These are phyloP conservation scores for Pelusios castaneus DNA, from an alignment of 2,113 vertebrate species.

Conservation along the genomic window DNA sequence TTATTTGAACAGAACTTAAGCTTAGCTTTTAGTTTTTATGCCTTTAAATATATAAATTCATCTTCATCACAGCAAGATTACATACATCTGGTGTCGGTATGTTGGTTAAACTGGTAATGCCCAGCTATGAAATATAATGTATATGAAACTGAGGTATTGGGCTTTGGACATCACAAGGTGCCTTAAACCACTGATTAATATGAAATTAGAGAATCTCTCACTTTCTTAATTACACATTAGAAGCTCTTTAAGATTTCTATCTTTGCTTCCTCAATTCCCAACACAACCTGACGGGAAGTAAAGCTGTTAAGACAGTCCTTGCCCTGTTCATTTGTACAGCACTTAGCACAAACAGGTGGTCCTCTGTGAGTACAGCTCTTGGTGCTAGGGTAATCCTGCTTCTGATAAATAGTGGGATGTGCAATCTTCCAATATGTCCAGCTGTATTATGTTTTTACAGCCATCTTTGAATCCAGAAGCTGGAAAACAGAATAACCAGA, in stretches of 20 bases:
- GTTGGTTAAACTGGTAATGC: neutral
- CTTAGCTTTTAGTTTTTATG: neutral
- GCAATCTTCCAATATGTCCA: fast-evolving
- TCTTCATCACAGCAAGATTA: neutral
- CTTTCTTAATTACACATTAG: neutral
- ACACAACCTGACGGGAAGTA: neutral
- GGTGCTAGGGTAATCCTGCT: neutral
- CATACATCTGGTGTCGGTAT: neutral
- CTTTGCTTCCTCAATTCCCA: neutral
- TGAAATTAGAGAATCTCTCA: neutral
- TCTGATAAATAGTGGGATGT: neutral
- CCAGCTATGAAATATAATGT: neutral
- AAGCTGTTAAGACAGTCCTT: neutral
- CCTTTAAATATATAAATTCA: neutral
- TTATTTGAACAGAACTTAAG: neutral
- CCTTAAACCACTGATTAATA: neutral
- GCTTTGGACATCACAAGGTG: neutral
- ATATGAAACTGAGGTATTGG: neutral
- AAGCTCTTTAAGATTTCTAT: neutral
- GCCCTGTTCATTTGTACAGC: neutral
- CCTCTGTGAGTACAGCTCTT: neutral
- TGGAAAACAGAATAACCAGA: conserved; percentile 91
- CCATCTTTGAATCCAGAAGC: conserved; percentile 98
- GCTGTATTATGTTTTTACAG: conserved; percentile 73
- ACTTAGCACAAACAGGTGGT: neutral